Percentiles rank a stretch among this genome's conserved stretches.
Conservation (phyloP, 53 echinoderm and acorn worm genomes). For the Mesocentrotus franciscanus region DNA sequence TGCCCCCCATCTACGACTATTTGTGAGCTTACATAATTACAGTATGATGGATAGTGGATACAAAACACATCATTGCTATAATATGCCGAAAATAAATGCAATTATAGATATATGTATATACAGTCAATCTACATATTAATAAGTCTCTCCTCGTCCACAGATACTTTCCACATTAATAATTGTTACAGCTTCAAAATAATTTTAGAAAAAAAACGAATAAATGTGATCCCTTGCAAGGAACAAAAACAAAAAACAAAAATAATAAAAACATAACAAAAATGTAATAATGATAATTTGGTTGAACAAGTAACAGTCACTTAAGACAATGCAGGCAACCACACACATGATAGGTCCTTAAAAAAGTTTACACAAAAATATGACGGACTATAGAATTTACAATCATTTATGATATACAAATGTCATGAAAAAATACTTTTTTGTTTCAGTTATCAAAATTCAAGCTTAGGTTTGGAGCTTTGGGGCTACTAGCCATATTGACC, state of each 20-base stretch:
- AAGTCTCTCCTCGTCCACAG: background rate
- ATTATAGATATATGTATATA: constrained; percentile 67
- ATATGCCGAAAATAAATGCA: constrained; percentile 63
- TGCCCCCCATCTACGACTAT: background rate
- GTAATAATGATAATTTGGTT: background rate
- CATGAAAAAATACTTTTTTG: constrained; percentile 52
- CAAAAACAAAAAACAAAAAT: background rate
- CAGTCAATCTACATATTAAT: constrained; percentile 47
- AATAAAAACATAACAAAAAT: background rate
- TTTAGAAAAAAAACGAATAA: background rate
- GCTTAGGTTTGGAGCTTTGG: constrained; percentile 31
- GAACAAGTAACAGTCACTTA: background rate
- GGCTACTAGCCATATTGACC: background rate
- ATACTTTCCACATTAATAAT: background rate
- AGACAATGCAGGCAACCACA: constrained; percentile 48
- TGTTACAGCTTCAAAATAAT: background rate
- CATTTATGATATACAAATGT: constrained; percentile 32
- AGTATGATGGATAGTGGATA: constrained; percentile 58
- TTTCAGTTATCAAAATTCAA: constrained; percentile 38
- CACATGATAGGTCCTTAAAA: constrained; percentile 35
- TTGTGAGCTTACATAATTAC: constrained; percentile 5
- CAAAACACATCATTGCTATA: constrained; percentile 48
- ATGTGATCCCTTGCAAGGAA: background rate
- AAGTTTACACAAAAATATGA: constrained; percentile 61
- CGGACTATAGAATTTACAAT: constrained; percentile 57